Evolutionary conservation across 2,888 invertebrate genomes (phyloP).

Genomic region (Chrysolina haemoptera): DNA sequence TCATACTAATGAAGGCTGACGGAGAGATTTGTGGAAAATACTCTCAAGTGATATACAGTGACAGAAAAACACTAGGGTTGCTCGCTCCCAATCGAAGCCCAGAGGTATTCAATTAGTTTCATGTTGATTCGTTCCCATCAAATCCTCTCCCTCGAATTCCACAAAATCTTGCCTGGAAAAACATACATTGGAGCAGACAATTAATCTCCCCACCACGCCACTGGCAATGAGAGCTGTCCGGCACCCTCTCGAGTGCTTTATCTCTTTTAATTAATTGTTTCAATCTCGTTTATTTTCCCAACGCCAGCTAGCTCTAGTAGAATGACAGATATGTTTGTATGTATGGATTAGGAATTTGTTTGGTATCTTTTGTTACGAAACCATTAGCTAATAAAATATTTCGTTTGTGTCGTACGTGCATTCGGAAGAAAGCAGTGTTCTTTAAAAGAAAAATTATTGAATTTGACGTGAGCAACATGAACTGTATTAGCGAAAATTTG

Average conservation of each 20-base stretch:
- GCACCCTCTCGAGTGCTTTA: conserved; percentile 33
- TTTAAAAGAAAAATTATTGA: neutral
- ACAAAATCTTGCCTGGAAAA: neutral
- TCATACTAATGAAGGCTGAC: too few relatives aligned
- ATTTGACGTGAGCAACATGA: too few relatives aligned
- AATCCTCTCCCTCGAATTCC: too few relatives aligned
- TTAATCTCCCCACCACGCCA: conserved; percentile 17
- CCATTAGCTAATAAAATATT: conserved; percentile 17
- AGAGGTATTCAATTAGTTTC: too few relatives aligned
- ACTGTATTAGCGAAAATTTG: too few relatives aligned
- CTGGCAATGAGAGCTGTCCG: conserved; percentile 10
- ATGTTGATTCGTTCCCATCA: too few relatives aligned
- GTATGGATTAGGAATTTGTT: conserved; percentile 20
- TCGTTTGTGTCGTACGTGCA: neutral
- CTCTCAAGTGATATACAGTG: too few relatives aligned
- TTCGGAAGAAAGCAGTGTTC: neutral
- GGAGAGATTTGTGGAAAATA: too few relatives aligned
- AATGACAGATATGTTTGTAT: conserved; percentile 33
- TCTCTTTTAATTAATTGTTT: conserved; percentile 36
- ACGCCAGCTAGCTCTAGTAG: conserved; percentile 20
- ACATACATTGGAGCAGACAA: neutral
- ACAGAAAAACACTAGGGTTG: too few relatives aligned
- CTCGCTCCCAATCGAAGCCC: too few relatives aligned
- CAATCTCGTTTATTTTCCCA: conserved; percentile 28
- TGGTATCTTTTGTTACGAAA: conserved; percentile 18